These are phyloP conservation scores for Drosophila melanica DNA, from an alignment of 1,140 invertebrate species.

Conservation along the genomic window DNA sequence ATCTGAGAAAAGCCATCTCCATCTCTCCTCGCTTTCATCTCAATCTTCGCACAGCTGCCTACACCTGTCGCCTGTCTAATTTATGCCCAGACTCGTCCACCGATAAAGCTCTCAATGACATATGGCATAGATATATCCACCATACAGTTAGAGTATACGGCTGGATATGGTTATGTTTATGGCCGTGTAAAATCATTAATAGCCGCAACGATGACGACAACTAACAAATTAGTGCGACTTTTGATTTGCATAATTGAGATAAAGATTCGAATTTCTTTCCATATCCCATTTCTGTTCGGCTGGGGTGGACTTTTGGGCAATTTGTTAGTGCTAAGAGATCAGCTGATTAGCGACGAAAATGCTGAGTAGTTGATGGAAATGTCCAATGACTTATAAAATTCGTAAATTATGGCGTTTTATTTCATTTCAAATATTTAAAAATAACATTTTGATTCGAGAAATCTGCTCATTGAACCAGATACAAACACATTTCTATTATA, in stretches of 20 bases:
- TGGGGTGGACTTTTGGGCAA: not conserved
- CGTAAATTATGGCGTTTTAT: no score
- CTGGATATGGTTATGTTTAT: conserved; percentile 42
- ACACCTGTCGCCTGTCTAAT: conserved; percentile 71
- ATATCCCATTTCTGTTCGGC: not conserved
- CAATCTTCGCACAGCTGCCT: conserved; percentile 70
- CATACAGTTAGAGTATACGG: not conserved
- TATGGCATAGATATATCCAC: conserved; percentile 38
- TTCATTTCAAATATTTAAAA: no score
- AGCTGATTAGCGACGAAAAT: conserved; percentile 11
- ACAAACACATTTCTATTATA: no score
- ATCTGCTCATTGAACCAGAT: no score
- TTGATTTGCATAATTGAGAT: conserved; percentile 76
- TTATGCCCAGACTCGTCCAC: conserved; percentile 48
- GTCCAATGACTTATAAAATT: not conserved
- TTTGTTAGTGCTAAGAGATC: conserved; percentile 26
- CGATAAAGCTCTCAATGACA: conserved; percentile 69
- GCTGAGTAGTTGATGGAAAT: not conserved
- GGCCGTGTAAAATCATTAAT: conserved; percentile 68
- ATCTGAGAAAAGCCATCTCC: conserved; percentile 10
- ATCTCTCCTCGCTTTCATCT: conserved; percentile 39
- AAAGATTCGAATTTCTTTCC: conserved; percentile 31
- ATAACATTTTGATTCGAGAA: no score
- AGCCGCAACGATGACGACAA: conserved; percentile 54
- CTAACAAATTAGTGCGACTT: conserved; percentile 74